A percentile compares a stretch with the other conserved stretches of the same genome.
These are phyloP conservation scores for Drosophila repletoides DNA, from an alignment of 1,140 invertebrate genomes.

Conservation along the genomic window DNA sequence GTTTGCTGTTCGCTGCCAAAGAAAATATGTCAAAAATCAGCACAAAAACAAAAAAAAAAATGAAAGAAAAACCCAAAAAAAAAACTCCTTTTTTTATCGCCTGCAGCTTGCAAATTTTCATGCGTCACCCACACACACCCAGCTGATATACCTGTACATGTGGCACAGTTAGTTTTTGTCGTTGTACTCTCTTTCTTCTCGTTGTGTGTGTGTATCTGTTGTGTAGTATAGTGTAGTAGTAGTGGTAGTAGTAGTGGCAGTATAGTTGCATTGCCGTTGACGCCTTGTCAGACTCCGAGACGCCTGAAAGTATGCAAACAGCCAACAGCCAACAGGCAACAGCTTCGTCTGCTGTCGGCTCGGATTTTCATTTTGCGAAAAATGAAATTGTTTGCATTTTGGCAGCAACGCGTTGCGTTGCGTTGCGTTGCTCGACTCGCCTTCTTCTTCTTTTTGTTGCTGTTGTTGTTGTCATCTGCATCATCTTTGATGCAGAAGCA, in stretches of 20 bases:
- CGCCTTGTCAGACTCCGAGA: constrained; percentile 48
- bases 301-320: constrained; percentile 62
- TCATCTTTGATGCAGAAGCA: constrained; percentile 5
- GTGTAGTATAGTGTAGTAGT: constrained; percentile 9
- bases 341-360: constrained; percentile 48
- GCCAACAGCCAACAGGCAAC: no score
- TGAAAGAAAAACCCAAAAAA: constrained; percentile 25
- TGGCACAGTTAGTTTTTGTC: constrained; percentile 41
- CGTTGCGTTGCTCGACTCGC: no score
- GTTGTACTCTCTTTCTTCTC: neutral
- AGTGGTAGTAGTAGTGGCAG: constrained; percentile 26
- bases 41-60: constrained; percentile 42
- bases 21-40: constrained; percentile 81
- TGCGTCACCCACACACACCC: neutral
- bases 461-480: neutral
- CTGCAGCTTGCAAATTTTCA: constrained; percentile 40
- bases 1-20: constrained; percentile 54
- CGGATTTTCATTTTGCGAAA: constrained; percentile 48
- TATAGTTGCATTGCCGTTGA: constrained; percentile 30
- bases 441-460: no score
- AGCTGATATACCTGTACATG: neutral
- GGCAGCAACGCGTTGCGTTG: neutral
- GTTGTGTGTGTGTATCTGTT: neutral
- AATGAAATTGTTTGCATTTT: constrained; percentile 48
- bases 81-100: constrained; percentile 57